Base-by-base conservation (phyloP, 2,888 invertebrate species). In the Acrocera orbiculus region DNA sequence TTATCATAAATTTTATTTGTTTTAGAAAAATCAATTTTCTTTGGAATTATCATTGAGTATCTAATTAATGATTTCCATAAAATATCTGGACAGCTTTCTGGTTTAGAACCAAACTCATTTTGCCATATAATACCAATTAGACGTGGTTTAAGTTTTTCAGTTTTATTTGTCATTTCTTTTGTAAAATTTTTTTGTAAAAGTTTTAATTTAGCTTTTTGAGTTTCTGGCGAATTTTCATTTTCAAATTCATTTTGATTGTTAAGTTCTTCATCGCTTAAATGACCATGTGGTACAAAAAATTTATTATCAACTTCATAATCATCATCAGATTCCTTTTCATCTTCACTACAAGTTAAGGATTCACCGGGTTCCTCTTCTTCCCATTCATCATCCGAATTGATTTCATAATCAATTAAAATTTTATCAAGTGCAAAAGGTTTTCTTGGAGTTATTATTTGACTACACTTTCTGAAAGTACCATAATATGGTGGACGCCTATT, bases 301-400 rank as follows among this genome's bases (percentile, higher is more conserved):
- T 89, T 90, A 54, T 93, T 89, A 51, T 92, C 93, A 15, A 87
- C 78, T 49, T 87, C 87, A 46, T 90, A 89, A 38, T 82, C 83
- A 15, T 73, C 76, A 30, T 75, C 73, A 25, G 76, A 80, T 45
- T 76, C 80, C 49, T 76, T 78, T 48, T 78, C 79, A 42, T 76
- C 85, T 47, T 87, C 87, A 27, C 83, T 83, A 33, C 82, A 82
- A 19, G 75, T 77, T 1, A 92, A 63, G 38, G 85, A 86, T 56
- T 92, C 92, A 0, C 92, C 92, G 27, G 87, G 87, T 46, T 85
- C 89, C 47, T 90, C 92, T 49, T 92, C 92, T 51, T 93, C 93
- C 93, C 95, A 95, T 49, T 95, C 95, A 36, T 89, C 89, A 48
- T 93, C 93, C 8, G 90, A 92, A 56, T 95, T 92, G 16, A 85